Conservation (phyloP, 2,113 vertebrate species). For the Megaleporinus macrocephalus region DNA sequence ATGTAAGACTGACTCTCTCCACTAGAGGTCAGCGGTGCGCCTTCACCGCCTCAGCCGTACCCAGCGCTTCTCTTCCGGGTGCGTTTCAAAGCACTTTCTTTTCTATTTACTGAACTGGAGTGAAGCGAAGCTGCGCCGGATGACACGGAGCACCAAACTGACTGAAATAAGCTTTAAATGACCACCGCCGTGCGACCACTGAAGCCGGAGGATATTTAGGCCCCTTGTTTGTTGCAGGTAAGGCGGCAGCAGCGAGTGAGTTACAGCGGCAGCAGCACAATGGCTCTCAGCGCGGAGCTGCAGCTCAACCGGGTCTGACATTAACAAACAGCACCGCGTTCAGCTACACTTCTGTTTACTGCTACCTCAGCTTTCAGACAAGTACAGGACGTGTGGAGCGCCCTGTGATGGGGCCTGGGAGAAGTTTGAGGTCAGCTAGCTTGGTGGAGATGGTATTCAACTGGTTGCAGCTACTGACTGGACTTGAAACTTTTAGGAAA, state of each 20-base stretch:
- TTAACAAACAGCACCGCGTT: too few relatives aligned
- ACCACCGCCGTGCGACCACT: neutral
- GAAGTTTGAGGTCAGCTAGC: neutral
- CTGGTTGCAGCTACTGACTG: neutral
- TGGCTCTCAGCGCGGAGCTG: neutral
- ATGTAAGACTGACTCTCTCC: conserved; percentile 1
- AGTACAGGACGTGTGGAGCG: too few relatives aligned
- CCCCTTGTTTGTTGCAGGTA: conserved; percentile 18
- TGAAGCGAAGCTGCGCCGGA: neutral
- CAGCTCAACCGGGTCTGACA: neutral
- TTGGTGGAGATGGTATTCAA: neutral
- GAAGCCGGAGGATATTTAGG: neutral
- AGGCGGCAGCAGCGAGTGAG: neutral
- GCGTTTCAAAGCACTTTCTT: conserved; percentile 36
- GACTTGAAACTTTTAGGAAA: too few relatives aligned
- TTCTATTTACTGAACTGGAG: neutral
- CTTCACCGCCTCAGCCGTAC: neutral
- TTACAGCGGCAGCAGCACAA: neutral
- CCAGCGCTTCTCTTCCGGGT: conserved; percentile 49
- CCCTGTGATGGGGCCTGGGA: too few relatives aligned
- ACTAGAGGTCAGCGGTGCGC: conserved; percentile 25
- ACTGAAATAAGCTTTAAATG: conserved; percentile 20
- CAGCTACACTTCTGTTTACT: too few relatives aligned
- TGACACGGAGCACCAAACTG: conserved; percentile 8
- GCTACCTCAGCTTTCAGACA: too few relatives aligned